Evolutionary conservation across 2,113 vertebrate genomes (phyloP).

Genomic region (Elephas maximus): DNA sequence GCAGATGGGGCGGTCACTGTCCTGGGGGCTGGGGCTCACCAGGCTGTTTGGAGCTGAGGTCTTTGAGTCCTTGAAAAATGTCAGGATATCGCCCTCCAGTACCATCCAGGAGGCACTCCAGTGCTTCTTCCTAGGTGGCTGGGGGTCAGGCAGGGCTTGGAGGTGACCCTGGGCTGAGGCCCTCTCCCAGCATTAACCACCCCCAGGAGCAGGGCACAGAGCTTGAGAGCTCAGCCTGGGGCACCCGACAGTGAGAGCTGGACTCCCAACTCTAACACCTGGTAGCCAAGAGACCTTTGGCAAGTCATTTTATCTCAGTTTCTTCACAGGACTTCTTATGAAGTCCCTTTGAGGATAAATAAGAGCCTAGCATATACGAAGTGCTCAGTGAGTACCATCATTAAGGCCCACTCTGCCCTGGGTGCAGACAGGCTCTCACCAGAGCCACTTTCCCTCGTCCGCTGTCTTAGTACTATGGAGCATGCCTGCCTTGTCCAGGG

Average conservation of each 20-base stretch:
- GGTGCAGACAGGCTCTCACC: constrained; percentile 87
- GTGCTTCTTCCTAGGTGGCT: constrained; percentile 91
- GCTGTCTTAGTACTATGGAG: constrained; percentile 94
- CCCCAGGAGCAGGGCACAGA: not conserved
- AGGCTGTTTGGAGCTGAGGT: constrained; percentile 87
- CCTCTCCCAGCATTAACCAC: not conserved
- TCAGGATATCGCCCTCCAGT: constrained; percentile 94
- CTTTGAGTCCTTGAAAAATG: constrained; percentile 97
- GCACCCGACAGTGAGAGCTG: not conserved
- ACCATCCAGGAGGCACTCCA: constrained; percentile 97
- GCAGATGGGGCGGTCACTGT: not conserved
- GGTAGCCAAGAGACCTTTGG: not conserved
- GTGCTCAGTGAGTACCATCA: not conserved
- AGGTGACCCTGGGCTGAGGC: not conserved
- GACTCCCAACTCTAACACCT: not conserved
- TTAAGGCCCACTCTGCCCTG: not conserved
- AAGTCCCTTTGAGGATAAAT: not conserved
- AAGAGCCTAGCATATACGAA: not conserved
- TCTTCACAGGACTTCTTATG: not conserved
- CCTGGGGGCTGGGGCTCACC: constrained; percentile 86
- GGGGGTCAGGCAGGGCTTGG: not conserved
- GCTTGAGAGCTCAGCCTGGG: not conserved
- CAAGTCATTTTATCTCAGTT: not conserved
- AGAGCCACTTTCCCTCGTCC: constrained; percentile 95
- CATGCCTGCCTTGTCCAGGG: constrained; percentile 96